phyloP scores from a whole-genome alignment of 2,113 vertebrate species.

The Verasper variegatus region DNA sequence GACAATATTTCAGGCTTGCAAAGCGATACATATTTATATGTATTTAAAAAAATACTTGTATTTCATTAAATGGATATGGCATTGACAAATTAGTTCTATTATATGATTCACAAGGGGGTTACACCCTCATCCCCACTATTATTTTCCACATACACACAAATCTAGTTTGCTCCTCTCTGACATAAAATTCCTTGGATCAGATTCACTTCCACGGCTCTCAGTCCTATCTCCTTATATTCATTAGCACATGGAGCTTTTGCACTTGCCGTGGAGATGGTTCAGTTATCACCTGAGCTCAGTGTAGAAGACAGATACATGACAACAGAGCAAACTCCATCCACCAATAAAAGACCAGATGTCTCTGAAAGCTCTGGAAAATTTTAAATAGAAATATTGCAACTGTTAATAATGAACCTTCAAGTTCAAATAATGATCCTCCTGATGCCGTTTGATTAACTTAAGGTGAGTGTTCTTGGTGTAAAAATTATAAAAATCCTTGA shows the following conservation, averaged over 20 bases:
- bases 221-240: background rate
- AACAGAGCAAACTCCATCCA: background rate
- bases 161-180: background rate
- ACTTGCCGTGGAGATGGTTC: background rate
- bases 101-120: background rate
- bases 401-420: background rate
- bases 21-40: background rate
- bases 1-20: constrained; percentile 15
- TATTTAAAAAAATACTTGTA: constrained; percentile 5
- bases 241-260: background rate
- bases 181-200: background rate
- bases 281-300: background rate
- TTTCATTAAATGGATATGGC: background rate
- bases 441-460: background rate
- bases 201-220: background rate
- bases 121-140: background rate
- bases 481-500: background rate
- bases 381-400: background rate
- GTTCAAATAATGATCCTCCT: background rate
- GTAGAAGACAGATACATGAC: background rate
- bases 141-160: background rate
- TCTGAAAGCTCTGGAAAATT: background rate
- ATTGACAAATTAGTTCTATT: background rate
- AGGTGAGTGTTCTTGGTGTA: background rate
- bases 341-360: background rate